These are phyloP conservation scores for Lophius americanus DNA, from an alignment of 2,797 vertebrate genomes.

Conservation along the genomic window DNA sequence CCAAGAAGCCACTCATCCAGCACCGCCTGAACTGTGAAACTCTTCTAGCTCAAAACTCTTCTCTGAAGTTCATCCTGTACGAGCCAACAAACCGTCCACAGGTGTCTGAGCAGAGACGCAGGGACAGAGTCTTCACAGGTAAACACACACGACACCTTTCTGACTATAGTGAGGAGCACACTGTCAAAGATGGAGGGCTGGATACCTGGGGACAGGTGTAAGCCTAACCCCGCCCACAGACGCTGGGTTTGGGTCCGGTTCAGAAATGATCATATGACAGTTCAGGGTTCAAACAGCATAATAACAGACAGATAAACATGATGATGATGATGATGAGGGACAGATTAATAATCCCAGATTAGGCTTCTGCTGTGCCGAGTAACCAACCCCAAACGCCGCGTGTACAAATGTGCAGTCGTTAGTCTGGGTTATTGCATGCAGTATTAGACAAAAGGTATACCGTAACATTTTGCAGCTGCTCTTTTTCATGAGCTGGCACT, in stretches of 20 bases:
- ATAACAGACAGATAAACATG: not conserved
- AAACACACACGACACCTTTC: constrained; percentile 80
- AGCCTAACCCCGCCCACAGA: constrained; percentile 45
- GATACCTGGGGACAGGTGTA: constrained; percentile 41
- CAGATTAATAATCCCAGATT: constrained; percentile 45
- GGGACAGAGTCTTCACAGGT: constrained; percentile 72
- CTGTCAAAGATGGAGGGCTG: constrained; percentile 54
- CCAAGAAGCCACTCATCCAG: constrained; percentile 60
- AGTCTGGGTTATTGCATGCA: constrained; percentile 79
- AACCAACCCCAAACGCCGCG: constrained; percentile 67
- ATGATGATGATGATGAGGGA: constrained; percentile 33
- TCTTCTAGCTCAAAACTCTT: constrained; percentile 64
- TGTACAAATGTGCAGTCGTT: constrained; percentile 78
- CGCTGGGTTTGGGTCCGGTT: constrained; percentile 12
- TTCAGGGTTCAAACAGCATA: constrained; percentile 5
- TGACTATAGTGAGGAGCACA: constrained; percentile 56
- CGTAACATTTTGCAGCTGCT: constrained; percentile 55
- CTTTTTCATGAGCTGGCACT: constrained; percentile 55
- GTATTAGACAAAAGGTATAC: constrained; percentile 63
- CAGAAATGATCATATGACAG: constrained; percentile 7
- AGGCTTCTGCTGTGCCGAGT: constrained; percentile 59
- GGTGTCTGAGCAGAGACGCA: constrained; percentile 56
- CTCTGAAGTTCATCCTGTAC: constrained; percentile 55
- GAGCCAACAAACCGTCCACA: constrained; percentile 66
- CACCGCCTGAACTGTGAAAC: constrained; percentile 54